A percentile compares a stretch with the other conserved stretches of the same genome.
Evolutionary conservation across 2,797 vertebrate species (phyloP).

Genomic region (Pygocentrus nattereri): DNA sequence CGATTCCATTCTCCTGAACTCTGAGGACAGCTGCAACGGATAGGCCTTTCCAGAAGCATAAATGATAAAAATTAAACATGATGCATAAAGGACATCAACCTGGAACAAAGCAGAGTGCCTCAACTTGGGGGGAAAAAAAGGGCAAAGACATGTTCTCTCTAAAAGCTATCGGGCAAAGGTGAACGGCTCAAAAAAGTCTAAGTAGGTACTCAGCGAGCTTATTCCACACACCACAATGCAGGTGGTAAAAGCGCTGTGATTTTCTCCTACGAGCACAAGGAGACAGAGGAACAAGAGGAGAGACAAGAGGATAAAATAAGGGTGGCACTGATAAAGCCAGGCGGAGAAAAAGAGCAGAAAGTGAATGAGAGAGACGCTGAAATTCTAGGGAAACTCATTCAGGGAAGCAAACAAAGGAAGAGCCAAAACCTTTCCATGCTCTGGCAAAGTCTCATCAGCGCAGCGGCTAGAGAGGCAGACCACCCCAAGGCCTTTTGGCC

Average conservation of each 20-base stretch:
- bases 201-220: constrained; percentile 22
- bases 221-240: constrained; percentile 22
- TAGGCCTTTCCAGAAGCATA: neutral
- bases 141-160: neutral
- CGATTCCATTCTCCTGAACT: constrained; percentile 3
- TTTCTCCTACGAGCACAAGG: constrained; percentile 1
- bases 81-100: neutral
- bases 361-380: constrained; percentile 17
- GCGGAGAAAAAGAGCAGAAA: constrained; percentile 14
- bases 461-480: neutral
- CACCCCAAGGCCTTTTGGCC: neutral
- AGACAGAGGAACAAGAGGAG: constrained; percentile 39
- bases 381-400: constrained; percentile 15
- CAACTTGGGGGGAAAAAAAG: neutral
- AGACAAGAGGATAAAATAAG: constrained; percentile 4
- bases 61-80: constrained; percentile 19
- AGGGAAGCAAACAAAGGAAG: neutral
- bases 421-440: neutral
- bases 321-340: constrained; percentile 3
- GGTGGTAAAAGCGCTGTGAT: constrained; percentile 13
- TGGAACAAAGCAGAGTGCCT: constrained; percentile 20
- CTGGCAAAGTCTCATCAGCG: neutral
- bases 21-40: constrained; percentile 25
- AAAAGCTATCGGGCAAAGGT: constrained; percentile 34
- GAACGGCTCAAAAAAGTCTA: constrained; percentile 27